Evolutionary conservation across 2,797 vertebrate species (phyloP), one percentile per base, ranked within the genome.

Genomic region (Acestrorhynchus altus): DNA sequence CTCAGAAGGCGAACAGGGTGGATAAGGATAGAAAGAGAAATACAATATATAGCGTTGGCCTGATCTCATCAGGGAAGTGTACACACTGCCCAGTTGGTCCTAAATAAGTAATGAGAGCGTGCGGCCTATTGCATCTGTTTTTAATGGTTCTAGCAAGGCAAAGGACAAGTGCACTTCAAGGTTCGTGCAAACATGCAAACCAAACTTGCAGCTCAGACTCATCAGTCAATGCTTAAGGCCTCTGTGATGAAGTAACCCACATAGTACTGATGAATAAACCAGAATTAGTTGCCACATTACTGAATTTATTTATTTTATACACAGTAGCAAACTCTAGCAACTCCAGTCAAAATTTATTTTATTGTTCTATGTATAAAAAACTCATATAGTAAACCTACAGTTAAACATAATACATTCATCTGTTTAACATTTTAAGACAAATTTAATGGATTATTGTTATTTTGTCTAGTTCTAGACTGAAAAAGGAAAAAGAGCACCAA

Each of bases 41-140:
- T 75, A 31, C n/a, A 18, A 82, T 66, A 67, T 52, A 35, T 28
- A 20, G 66, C 74, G 74, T 42, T n/a, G 52, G 66, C 72, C 72
- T 80, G 72, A 83, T 83, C 83, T 76, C 68, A 79, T 52, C 54
- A 51, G 66, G 71, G 24, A 77, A 69, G 61, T 47, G 39, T 70
- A 47, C 54, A 68, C 54, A 80, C 74, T 84, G 85, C 85, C 83
- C 82, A 46, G 72, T 61, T 56, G 64, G 42, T 80, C 47, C 74
- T 92, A 31, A 90, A 92, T 90, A 91, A 91, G 83, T 90, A n/a
- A 93, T 89, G 82, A 86, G 76, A 52, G 86, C 84, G 79, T 75
- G 76, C 82, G 86, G 76, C 40, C 81, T 76, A 78, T 60, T 80
- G 81, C 54, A 67, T 59, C 60, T 63, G 52, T 77, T 81, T 81